These are phyloP conservation scores for Rotaria magnacalcarata DNA, from an alignment of 2,888 invertebrate species.

Conservation along the genomic window DNA sequence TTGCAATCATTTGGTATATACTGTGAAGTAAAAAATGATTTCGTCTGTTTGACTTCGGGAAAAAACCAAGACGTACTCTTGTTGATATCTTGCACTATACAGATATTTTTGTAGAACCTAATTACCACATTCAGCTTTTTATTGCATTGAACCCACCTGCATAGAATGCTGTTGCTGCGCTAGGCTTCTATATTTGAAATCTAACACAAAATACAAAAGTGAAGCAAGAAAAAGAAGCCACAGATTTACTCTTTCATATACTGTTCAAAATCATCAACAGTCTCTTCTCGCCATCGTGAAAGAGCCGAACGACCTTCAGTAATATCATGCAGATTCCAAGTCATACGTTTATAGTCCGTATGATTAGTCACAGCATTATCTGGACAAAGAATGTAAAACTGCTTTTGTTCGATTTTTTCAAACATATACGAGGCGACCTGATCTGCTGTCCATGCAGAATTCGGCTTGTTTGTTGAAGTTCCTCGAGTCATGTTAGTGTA, in stretches of 20 bases:
- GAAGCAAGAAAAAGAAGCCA: neutral
- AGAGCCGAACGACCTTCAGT: constrained; percentile 13
- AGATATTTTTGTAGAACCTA: no score
- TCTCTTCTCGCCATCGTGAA: constrained; percentile 20
- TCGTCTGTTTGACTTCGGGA: no score
- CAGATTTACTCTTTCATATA: neutral
- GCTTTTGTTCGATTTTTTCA: constrained; percentile 14
- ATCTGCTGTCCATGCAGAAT: constrained; percentile 25
- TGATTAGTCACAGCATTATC: constrained; percentile 23
- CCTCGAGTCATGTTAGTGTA: constrained; percentile 14
- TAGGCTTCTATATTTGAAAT: no score
- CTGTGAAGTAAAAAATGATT: no score
- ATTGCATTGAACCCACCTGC: no score
- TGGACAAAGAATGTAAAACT: constrained; percentile 30
- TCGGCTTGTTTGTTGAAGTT: neutral
- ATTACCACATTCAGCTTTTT: no score
- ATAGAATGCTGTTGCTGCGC: no score
- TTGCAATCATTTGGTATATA: no score
- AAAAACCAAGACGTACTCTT: no score
- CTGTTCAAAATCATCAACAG: constrained; percentile 22
- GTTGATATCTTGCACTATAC: no score
- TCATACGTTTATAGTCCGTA: neutral
- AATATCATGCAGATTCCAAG: constrained; percentile 27
- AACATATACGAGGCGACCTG: constrained; percentile 34
- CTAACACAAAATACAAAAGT: no score